Percentiles rank a stretch among this genome's conserved stretches.
These are phyloP conservation scores for Sinocyclocheilus maitianheensis DNA, from an alignment of 2,113 vertebrate genomes.

Conservation along the genomic window DNA sequence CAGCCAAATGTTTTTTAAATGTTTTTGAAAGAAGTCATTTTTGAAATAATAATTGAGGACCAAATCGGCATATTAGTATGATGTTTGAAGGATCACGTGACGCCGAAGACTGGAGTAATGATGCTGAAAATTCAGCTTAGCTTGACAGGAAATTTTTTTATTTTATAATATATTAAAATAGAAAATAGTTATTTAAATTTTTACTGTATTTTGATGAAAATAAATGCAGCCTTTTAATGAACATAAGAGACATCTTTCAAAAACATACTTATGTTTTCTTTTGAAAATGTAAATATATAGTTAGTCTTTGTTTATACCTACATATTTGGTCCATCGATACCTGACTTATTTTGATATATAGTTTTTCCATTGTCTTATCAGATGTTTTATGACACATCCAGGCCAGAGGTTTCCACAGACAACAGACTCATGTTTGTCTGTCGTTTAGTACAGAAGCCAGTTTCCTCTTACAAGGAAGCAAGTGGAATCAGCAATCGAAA, in stretches of 20 bases:
- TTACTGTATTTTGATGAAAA: no score
- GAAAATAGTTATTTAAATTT: no score
- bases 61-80: neutral
- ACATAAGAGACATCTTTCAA: no score
- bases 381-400: conserved; percentile 14
- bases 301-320: neutral
- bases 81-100: neutral
- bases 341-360: neutral
- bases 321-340: neutral
- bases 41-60: neutral
- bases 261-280: no score
- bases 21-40: no score
- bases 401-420: neutral
- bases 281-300: neutral
- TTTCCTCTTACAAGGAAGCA: neutral
- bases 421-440: conserved; percentile 15
- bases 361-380: neutral
- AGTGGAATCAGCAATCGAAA: neutral
- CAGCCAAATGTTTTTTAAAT: no score
- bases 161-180: no score
- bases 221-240: no score
- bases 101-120: no score
- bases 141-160: no score
- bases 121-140: no score
- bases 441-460: neutral